phyloP scores from a whole-genome alignment of 2,113 vertebrate species.

The Climacteris rufus region DNA sequence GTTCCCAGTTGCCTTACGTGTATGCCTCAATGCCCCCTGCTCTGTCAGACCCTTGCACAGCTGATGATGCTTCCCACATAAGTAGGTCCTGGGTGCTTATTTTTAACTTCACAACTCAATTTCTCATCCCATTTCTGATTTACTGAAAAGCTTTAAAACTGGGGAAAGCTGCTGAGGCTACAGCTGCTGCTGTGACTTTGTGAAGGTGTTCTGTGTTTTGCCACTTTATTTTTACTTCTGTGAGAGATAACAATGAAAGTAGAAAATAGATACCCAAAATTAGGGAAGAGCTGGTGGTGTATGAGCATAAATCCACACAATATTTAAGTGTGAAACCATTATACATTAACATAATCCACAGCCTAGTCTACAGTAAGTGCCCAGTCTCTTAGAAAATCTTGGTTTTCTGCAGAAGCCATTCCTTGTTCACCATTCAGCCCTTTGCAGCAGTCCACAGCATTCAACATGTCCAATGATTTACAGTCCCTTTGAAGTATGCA shows the following conservation, averaged over 20 bases:
- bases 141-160: background rate
- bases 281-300: background rate
- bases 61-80: fast-evolving
- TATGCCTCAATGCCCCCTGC: fast-evolving
- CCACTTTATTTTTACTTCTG: background rate
- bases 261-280: background rate
- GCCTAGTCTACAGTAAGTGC: background rate
- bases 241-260: fast-evolving
- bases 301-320: background rate
- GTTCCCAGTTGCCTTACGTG: background rate
- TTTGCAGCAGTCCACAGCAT: background rate
- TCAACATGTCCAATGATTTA: background rate
- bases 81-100: background rate
- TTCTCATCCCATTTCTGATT: background rate
- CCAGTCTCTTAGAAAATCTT: background rate
- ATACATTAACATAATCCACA: background rate
- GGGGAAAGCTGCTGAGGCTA: background rate
- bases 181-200: background rate
- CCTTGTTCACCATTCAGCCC: background rate
- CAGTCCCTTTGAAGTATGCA: background rate
- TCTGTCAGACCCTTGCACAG: background rate
- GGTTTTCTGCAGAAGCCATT: background rate
- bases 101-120: background rate
- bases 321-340: background rate
- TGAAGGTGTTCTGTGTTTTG: background rate